Conservation (phyloP, 2,113 vertebrate species). For the Anseranas semipalmata region DNA sequence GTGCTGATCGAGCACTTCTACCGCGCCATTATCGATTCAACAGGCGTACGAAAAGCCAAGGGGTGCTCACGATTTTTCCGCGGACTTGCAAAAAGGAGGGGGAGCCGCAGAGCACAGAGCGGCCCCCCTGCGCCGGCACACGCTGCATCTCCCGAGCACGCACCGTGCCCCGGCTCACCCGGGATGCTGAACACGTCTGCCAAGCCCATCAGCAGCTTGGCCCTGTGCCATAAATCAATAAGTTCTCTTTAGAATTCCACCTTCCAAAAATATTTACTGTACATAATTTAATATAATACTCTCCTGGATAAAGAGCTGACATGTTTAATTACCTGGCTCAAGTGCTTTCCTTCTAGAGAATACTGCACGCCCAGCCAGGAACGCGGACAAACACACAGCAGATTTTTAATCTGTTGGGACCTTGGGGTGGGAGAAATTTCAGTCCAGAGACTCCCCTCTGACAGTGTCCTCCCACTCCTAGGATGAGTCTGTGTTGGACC, state of each 20-base stretch:
- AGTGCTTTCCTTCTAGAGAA: slow-evolving; percentile 69
- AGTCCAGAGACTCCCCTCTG: not conserved
- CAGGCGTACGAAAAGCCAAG: not conserved
- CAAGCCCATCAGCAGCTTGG: slow-evolving; percentile 73
- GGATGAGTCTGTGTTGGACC: not conserved
- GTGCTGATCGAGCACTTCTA: slow-evolving; percentile 35
- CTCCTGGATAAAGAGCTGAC: slow-evolving; percentile 81
- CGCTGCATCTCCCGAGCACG: rapidly evolving
- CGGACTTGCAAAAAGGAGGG: not conserved
- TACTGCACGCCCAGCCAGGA: not conserved
- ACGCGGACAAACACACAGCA: not conserved
- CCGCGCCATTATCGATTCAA: slow-evolving; percentile 29
- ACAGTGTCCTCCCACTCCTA: not conserved
- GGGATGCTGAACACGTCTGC: slow-evolving; percentile 69
- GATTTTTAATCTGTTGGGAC: not conserved
- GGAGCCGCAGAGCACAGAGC: not conserved
- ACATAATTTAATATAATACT: slow-evolving; percentile 83
- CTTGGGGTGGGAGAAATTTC: not conserved
- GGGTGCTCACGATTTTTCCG: not conserved
- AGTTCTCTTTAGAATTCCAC: slow-evolving; percentile 78
- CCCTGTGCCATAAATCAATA: slow-evolving; percentile 77
- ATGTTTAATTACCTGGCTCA: slow-evolving; percentile 79
- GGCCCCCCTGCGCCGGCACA: not conserved
- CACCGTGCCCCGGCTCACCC: not conserved
- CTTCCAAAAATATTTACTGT: slow-evolving; percentile 85